These are phyloP conservation scores for Rafetus swinhoei DNA, from an alignment of 2,113 vertebrate genomes.

Conservation along the genomic window DNA sequence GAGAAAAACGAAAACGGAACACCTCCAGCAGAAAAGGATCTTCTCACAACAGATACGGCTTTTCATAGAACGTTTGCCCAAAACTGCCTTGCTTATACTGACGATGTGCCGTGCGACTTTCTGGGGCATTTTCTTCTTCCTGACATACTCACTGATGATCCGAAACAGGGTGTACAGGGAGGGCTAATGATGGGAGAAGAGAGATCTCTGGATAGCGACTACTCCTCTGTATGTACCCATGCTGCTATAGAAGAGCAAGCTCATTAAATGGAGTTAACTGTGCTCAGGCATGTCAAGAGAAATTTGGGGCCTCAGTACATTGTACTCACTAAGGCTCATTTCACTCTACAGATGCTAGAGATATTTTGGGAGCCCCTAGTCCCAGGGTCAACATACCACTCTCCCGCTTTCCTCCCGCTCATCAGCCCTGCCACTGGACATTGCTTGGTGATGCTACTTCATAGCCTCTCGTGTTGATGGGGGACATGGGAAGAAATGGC, in stretches of 20 bases:
- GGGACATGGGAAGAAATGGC: neutral
- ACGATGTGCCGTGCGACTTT: no score
- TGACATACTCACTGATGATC: neutral
- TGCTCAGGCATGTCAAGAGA: neutral
- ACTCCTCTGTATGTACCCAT: neutral
- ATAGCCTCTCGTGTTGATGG: neutral
- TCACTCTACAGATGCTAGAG: neutral
- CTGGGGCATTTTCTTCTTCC: neutral
- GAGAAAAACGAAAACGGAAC: neutral
- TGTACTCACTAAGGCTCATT: neutral
- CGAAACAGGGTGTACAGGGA: neutral
- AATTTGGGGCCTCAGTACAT: neutral
- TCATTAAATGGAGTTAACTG: neutral
- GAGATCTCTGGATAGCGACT: neutral
- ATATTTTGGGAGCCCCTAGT: neutral
- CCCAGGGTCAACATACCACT: neutral
- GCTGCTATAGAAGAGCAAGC: accelerated
- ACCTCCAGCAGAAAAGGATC: neutral
- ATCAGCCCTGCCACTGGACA: accelerated
- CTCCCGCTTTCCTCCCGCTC: neutral
- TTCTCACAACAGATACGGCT: neutral
- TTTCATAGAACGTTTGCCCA: neutral
- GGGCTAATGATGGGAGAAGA: neutral
- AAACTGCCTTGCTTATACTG: neutral
- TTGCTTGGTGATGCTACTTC: neutral